Evolutionary conservation across 2,888 invertebrate genomes (phyloP), one percentile per base, ranked within the genome.

Genomic region (Clepsis dumicolana): DNA sequence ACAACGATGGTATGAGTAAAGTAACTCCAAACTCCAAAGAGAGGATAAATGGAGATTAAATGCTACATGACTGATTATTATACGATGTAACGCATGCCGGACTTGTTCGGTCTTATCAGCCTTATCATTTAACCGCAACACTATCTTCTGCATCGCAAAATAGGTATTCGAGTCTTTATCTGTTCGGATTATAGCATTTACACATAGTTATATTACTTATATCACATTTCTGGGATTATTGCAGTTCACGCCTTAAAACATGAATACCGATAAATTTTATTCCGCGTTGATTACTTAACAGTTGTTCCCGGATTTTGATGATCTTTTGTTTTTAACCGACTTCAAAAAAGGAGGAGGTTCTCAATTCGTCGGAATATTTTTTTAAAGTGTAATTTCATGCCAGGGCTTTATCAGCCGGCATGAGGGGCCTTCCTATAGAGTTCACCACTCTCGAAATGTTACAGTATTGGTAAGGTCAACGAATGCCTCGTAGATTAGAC

Each of bases 351-450:
- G n/a, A n/a, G n/a, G n/a, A n/a, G n/a, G n/a, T n/a, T n/a, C n/a
- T n/a, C n/a, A n/a, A n/a, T n/a, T n/a, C n/a, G n/a, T n/a, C n/a
- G n/a, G n/a, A n/a, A n/a, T n/a, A n/a, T n/a, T n/a, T n/a, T n/a
- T n/a, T n/a, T n/a, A 50, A 32, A 41, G 62, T 64, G 18, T 73
- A 72, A 74, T 81, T 81, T 77, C 76, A 78, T 75, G 80, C 77
- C 82, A 93, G 93, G 77, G 85, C 88, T 72, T 83, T 92, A 75
- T 88, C 91, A 65, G 84, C 87, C 72, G 85, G 80, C 74, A 89
- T 89, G 91, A 81, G 81, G 76, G 84, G 87, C 76, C 87, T 92
- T 57, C 92, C 92, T 70, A 81, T 90, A 84, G 93, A 93, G 84
- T 88, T 88, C 87, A 85, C 83, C 50, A 80, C 88, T 72, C 73